phyloP scores from a whole-genome alignment of 2,113 vertebrate genomes.

The Tylochromis polylepis region DNA sequence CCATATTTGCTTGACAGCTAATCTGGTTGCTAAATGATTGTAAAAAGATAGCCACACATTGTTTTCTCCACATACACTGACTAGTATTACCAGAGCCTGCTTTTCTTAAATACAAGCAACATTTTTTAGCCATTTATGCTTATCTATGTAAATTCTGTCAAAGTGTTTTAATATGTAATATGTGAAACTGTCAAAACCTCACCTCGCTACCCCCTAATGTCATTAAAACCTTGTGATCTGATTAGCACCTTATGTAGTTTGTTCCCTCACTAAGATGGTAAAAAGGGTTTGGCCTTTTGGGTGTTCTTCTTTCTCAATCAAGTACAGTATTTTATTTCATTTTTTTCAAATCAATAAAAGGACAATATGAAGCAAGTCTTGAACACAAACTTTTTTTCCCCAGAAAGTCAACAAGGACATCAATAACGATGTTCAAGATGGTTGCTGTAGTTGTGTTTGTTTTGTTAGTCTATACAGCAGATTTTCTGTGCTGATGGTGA shows the following conservation, averaged over 20 bases:
- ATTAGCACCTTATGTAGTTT: too few species aligned
- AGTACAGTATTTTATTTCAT: not conserved
- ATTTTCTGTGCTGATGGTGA: not conserved
- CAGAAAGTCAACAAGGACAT: not conserved
- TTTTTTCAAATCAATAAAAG: not conserved
- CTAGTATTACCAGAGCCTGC: not conserved
- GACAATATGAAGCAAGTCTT: not conserved
- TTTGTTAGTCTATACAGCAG: not conserved
- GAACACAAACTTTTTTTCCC: fast-evolving
- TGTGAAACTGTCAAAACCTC: not conserved
- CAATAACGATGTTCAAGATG: not conserved
- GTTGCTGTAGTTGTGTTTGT: not conserved
- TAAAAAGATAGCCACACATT: not conserved
- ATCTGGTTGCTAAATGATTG: not conserved
- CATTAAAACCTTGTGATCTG: too few species aligned
- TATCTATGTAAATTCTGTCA: not conserved
- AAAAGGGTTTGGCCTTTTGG: not conserved
- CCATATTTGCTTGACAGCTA: not conserved
- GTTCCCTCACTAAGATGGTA: too few species aligned
- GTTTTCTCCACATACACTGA: not conserved
- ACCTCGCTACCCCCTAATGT: not conserved
- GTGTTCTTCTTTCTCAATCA: not conserved
- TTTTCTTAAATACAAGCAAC: not conserved
- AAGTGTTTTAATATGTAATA: not conserved
- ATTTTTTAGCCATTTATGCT: not conserved